Percentiles rank a stretch among this genome's conserved stretches.
Conservation (phyloP, 1,140 invertebrate species). For the Panagrolaimus sp. region DNA sequence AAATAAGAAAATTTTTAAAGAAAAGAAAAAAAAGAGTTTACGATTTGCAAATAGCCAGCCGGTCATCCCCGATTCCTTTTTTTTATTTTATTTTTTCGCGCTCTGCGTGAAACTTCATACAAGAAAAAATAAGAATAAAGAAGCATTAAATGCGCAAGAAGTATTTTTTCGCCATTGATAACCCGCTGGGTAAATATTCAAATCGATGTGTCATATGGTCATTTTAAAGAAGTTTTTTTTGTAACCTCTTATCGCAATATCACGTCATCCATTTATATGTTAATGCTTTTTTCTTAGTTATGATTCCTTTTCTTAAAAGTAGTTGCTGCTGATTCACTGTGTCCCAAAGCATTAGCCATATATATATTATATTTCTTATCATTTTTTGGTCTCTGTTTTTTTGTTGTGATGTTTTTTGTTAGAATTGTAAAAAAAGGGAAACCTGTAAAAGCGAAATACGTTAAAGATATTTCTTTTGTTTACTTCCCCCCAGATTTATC, state of each 20-base stretch:
- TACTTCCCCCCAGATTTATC: too few relatives aligned
- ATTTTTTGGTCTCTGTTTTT: too few relatives aligned
- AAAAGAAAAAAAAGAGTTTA: not conserved
- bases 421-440: too few relatives aligned
- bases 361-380: too few relatives aligned
- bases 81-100: not conserved
- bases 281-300: not conserved
- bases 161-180: conserved; percentile 3
- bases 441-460: too few relatives aligned
- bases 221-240: not conserved
- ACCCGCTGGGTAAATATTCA: conserved; percentile 11
- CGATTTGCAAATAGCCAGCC: conserved; percentile 11
- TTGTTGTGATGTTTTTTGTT: too few relatives aligned
- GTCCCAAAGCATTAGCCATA: too few relatives aligned
- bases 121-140: not conserved
- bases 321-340: too few relatives aligned
- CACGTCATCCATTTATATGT: not conserved
- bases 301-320: not conserved
- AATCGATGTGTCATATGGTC: not conserved
- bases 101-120: not conserved
- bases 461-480: too few relatives aligned
- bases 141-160: not conserved
- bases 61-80: not conserved
- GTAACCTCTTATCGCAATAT: not conserved
- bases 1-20: not conserved